Conservation (phyloP, 2,113 vertebrate species). For the Coptodon bakossiorum region DNA sequence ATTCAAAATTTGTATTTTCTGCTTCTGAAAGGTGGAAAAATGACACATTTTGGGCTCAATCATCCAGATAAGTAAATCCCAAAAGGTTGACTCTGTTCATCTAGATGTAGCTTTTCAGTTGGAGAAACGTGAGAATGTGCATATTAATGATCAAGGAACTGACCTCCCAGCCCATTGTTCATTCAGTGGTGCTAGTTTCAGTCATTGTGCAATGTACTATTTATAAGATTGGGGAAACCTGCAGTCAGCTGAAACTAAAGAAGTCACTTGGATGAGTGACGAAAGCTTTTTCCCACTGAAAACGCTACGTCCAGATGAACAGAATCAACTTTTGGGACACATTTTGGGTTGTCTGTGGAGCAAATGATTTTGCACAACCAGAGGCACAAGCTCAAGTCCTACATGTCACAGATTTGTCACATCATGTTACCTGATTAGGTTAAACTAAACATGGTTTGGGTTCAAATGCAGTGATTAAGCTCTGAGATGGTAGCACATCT, state of each 20-base stretch:
- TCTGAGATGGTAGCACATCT: background rate
- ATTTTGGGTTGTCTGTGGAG: background rate
- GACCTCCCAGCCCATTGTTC: background rate
- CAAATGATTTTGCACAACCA: background rate
- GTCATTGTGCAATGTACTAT: background rate
- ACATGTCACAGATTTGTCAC: background rate
- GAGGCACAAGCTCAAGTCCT: background rate
- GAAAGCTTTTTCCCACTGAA: too few species aligned
- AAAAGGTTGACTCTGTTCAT: background rate
- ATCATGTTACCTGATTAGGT: background rate
- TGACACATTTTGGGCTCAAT: background rate
- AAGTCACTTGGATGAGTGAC: background rate
- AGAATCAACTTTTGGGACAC: background rate
- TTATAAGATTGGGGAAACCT: background rate
- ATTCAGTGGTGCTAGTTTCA: background rate
- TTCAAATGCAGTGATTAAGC: background rate
- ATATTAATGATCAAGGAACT: background rate
- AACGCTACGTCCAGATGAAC: too few species aligned
- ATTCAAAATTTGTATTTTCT: background rate
- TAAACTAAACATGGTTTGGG: background rate
- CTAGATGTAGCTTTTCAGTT: background rate
- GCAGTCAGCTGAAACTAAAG: background rate
- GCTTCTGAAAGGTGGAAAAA: background rate
- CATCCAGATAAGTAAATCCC: background rate
- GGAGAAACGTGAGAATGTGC: background rate